These are phyloP conservation scores for Argyresthia albistria DNA, from an alignment of 2,888 invertebrate genomes.

Conservation along the genomic window DNA sequence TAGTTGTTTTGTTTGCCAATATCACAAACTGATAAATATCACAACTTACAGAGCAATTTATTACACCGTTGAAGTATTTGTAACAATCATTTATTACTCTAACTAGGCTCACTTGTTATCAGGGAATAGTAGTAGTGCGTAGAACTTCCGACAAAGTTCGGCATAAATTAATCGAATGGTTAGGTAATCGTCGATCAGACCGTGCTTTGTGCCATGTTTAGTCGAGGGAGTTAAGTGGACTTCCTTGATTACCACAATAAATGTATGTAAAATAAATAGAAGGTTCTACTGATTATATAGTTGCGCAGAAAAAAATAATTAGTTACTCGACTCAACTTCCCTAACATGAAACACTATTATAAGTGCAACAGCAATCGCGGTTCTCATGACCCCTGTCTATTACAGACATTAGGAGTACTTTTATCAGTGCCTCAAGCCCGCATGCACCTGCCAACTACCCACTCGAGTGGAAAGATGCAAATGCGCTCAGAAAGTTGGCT, in stretches of 20 bases:
- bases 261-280: no score
- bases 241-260: no score
- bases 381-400: neutral
- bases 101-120: conserved; percentile 11
- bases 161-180: conserved; percentile 15
- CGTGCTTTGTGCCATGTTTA: conserved; percentile 2
- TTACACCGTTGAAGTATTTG: conserved; percentile 6
- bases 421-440: neutral
- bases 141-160: conserved; percentile 11
- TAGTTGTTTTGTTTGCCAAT: no score
- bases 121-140: conserved; percentile 12
- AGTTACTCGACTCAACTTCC: no score
- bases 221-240: neutral
- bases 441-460: neutral
- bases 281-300: no score
- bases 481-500: conserved; percentile 18
- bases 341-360: no score
- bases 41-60: neutral
- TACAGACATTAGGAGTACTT: neutral
- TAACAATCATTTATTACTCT: conserved; percentile 12
- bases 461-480: conserved; percentile 11
- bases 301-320: no score
- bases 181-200: conserved; percentile 11
- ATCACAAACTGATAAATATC: no score
- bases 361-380: neutral